phyloP scores from a whole-genome alignment of 2,113 vertebrate species.

The Corvus cornix region DNA sequence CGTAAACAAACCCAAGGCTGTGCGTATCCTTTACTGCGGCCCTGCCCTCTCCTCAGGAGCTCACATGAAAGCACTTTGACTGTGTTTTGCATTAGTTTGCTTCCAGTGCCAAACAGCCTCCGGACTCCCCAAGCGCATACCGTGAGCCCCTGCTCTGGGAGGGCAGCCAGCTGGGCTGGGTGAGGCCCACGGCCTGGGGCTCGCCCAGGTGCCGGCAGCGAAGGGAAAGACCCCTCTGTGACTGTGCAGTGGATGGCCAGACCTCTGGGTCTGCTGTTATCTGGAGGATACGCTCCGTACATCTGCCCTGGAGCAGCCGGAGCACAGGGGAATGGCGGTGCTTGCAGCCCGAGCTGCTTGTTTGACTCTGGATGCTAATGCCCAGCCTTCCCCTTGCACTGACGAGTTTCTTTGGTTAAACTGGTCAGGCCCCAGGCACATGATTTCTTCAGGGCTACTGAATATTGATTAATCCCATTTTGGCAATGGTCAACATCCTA shows the following conservation, averaged over 20 bases:
- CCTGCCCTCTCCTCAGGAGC: conserved; percentile 27
- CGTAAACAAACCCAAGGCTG: conserved; percentile 20
- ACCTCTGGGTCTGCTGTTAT: rapidly evolving
- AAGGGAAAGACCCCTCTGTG: neutral
- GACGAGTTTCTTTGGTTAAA: neutral
- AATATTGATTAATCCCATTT: neutral
- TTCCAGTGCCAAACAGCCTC: conserved; percentile 17
- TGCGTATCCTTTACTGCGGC: neutral
- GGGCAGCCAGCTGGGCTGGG: neutral
- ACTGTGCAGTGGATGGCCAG: rapidly evolving
- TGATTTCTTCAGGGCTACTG: neutral
- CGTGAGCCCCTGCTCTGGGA: neutral
- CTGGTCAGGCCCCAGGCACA: rapidly evolving
- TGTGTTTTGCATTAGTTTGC: conserved; percentile 52
- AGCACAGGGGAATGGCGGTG: rapidly evolving
- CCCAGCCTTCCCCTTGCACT: neutral
- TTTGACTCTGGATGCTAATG: neutral
- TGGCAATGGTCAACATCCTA: neutral
- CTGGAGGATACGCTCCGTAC: rapidly evolving
- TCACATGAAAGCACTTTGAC: conserved; percentile 30
- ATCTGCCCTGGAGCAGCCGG: neutral
- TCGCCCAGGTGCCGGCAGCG: rapidly evolving
- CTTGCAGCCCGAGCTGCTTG: neutral
- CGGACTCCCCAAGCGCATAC: neutral
- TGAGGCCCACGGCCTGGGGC: neutral